phyloP scores from a whole-genome alignment of 1,140 invertebrate genomes.

The Asbolus verrucosus region DNA sequence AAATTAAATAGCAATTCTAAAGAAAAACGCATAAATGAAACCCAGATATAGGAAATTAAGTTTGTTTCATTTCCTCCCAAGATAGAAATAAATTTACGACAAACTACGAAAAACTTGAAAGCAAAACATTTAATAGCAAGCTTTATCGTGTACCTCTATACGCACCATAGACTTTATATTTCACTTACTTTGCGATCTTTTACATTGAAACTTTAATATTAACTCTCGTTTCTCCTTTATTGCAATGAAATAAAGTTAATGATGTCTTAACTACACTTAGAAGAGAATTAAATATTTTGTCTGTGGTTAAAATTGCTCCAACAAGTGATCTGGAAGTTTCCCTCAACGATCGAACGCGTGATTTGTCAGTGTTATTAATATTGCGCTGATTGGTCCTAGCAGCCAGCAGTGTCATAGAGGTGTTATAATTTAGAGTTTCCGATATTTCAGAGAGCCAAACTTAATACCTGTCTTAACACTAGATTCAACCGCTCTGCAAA shows the following conservation, averaged over 20 bases:
- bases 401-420: not conserved
- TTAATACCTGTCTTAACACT: constrained; percentile 55
- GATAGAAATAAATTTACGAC: constrained; percentile 39
- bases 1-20: constrained; percentile 27
- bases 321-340: constrained; percentile 11
- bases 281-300: constrained; percentile 20
- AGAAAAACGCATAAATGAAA: constrained; percentile 31
- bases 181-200: constrained; percentile 30
- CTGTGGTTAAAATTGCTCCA: constrained; percentile 12
- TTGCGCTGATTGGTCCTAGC: constrained; percentile 21
- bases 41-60: constrained; percentile 37
- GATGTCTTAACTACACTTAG: constrained; percentile 25
- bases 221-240: constrained; percentile 26
- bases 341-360: constrained; percentile 2
- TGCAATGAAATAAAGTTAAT: constrained; percentile 24
- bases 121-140: constrained; percentile 38
- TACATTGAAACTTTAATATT: constrained; percentile 37
- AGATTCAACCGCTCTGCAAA: constrained; percentile 46
- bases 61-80: constrained; percentile 36
- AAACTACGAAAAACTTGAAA: constrained; percentile 36
- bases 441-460: constrained; percentile 41
- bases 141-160: constrained; percentile 39
- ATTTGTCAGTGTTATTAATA: constrained; percentile 17
- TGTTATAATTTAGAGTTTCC: constrained; percentile 7
- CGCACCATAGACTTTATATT: constrained; percentile 39